Percentiles rank a stretch among this genome's conserved stretches.
These are phyloP conservation scores for Brachionus calyciflorus DNA, from an alignment of 1,140 invertebrate species.

Conservation along the genomic window DNA sequence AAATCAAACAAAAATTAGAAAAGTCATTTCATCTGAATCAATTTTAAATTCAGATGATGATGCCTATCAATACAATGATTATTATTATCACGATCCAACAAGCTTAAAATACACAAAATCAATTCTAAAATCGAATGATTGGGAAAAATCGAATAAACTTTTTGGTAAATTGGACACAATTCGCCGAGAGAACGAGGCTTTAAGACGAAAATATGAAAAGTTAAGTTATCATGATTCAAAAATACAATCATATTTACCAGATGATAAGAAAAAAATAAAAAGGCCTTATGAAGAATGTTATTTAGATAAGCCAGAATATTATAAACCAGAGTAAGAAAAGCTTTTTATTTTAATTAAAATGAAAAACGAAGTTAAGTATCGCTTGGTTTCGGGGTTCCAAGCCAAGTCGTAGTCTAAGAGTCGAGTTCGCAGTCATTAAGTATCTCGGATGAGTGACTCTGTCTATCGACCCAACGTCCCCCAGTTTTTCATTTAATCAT, in stretches of 20 bases:
- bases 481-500: no score
- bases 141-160: background rate
- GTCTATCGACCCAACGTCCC: no score
- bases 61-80: background rate
- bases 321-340: background rate
- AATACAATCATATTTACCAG: background rate
- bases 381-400: no score
- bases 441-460: no score
- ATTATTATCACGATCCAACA: background rate
- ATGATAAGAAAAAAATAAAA: background rate
- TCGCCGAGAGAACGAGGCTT: background rate
- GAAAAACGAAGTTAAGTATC: no score
- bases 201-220: constrained; percentile 19
- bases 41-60: background rate
- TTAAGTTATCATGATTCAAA: background rate
- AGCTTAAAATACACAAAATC: background rate
- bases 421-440: no score
- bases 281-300: constrained; percentile 28
- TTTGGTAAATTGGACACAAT: background rate
- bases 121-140: background rate
- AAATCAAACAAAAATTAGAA: background rate
- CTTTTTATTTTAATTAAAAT: background rate
- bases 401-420: no score
- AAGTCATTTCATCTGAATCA: background rate
- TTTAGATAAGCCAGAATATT: background rate